These are phyloP conservation scores for Apamea anceps DNA, from an alignment of 2,888 invertebrate species.

Conservation along the genomic window DNA sequence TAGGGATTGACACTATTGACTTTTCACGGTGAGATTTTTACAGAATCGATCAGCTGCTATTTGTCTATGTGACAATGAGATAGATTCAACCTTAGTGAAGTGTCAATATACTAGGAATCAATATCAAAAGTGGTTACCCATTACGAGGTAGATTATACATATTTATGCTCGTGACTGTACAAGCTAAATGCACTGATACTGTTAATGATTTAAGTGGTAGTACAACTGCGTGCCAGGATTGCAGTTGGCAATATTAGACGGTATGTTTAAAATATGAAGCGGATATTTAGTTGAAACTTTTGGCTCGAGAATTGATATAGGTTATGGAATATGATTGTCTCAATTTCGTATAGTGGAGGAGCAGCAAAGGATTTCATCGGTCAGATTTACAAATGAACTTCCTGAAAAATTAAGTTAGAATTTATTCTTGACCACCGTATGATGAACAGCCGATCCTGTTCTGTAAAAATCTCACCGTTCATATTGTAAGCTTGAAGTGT, in stretches of 20 bases:
- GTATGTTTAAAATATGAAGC: conserved; percentile 22
- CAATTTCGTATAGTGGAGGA: neutral
- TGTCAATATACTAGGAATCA: neutral
- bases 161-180: conserved; percentile 35
- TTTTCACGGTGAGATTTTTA: too few relatives aligned
- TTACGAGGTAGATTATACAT: neutral
- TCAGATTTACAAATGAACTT: conserved; percentile 21
- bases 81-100: neutral
- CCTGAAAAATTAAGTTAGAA: neutral
- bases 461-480: too few relatives aligned
- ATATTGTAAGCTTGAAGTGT: too few relatives aligned
- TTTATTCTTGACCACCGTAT: too few relatives aligned
- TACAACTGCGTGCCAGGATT: conserved; percentile 43
- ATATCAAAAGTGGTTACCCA: neutral
- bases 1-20: too few relatives aligned
- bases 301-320: conserved; percentile 3
- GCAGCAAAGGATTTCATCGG: neutral
- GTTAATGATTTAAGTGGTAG: conserved; percentile 34
- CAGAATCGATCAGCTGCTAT: too few relatives aligned
- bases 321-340: neutral
- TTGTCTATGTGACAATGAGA: neutral
- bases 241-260: conserved; percentile 47
- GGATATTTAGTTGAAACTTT: conserved; percentile 19
- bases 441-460: too few relatives aligned
- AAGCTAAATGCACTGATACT: conserved; percentile 53